Evolutionary conservation across 92 coral and sea anemone genomes (phyloP), one percentile per base, ranked within the genome.

Genomic region (Actinernus sp.): DNA sequence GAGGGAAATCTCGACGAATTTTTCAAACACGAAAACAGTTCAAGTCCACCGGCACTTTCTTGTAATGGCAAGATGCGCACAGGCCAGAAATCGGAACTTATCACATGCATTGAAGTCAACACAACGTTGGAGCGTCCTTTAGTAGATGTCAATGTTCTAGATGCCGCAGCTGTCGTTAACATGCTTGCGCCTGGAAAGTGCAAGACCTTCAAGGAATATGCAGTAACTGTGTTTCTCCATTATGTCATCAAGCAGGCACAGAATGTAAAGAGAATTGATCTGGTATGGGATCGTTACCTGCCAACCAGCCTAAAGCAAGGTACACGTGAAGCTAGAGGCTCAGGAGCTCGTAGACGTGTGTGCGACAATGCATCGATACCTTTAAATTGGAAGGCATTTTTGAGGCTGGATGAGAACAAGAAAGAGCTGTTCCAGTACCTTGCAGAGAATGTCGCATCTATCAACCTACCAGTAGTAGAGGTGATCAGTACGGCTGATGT

Each of bases 371-470:
- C 68, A 12, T 19, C 74, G 0, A 62, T 80, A 51, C 75, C 74
- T n/a, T 11, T 43, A 10, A 62, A 53, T 30, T 63, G 68, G 76
- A 82, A 72, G 61, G 30, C 39, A 3, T 76, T 61, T 48, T n/a
- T 63, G 57, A 33, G 76, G 28, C 36, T 26, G 31, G 73, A 79
- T 60, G 79, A 78, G 21, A 73, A 82, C 83, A 82, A 82, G 57
- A 64, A 52, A 28, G 80, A 64, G 55, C 77, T 82, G 33, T 50
- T 45, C 56, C 63, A 65, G 18, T 65, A 40, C 65, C 77, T 74
- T 5, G 76, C 52, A 13, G 49, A 30, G 3, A 63, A 34, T 26
- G 48, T 65, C 12, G 28, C 27, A 26, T 44, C 71, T 12, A 20
- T 75, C 45, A 49, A 60, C 23, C 38, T 65, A 32, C 71, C 69